phyloP scores from a whole-genome alignment of 2,113 vertebrate genomes.

The Zapus hudsonius region DNA sequence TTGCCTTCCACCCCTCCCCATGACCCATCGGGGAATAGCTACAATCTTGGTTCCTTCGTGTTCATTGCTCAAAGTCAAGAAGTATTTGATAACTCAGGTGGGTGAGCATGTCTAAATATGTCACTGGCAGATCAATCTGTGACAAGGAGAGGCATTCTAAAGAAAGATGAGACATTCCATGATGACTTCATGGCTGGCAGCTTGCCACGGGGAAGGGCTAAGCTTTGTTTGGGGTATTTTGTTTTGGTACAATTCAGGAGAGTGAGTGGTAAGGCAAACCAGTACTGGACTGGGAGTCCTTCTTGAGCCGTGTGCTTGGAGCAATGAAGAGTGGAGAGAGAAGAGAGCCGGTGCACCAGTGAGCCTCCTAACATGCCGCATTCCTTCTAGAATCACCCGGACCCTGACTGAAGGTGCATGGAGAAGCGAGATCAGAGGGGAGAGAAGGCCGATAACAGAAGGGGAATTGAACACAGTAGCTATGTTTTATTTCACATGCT shows the following conservation, averaged over 20 bases:
- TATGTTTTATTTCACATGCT: neutral
- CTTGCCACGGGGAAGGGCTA: fast-evolving
- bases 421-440: neutral
- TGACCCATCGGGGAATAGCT: constrained; percentile 2
- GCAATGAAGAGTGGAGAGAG: neutral
- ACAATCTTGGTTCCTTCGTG: constrained; percentile 7
- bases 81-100: constrained; percentile 60
- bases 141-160: neutral
- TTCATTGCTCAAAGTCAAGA: constrained; percentile 48
- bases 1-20: neutral
- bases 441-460: neutral
- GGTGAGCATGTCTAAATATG: constrained; percentile 71
- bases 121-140: constrained; percentile 69
- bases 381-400: neutral
- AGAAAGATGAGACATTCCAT: neutral
- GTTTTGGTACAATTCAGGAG: neutral
- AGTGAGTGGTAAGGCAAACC: neutral
- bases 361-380: fast-evolving
- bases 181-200: constrained; percentile 22
- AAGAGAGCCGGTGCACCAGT: fast-evolving
- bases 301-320: neutral
- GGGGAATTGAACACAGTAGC: neutral
- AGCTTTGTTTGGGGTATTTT: neutral
- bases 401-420: neutral
- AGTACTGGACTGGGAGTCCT: neutral